These are phyloP conservation scores for Lophura nycthemera DNA, from an alignment of 2,113 vertebrate genomes.

Conservation along the genomic window DNA sequence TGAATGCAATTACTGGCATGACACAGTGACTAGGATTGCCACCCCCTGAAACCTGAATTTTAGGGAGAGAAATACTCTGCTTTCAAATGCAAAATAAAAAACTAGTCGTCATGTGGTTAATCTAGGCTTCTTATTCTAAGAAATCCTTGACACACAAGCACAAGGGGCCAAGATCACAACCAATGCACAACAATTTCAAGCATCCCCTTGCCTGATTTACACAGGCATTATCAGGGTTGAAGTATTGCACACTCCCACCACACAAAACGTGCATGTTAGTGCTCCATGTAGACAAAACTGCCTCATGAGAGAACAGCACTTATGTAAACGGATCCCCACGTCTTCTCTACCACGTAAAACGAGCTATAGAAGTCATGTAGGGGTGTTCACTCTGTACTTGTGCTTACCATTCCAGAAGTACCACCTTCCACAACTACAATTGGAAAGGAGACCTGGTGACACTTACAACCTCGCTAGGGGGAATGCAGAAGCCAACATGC, in stretches of 20 bases:
- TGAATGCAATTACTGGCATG: not conserved
- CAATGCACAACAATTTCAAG: not conserved
- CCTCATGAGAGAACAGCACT: not conserved
- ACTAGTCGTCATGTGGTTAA: not conserved
- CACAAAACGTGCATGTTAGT: not conserved
- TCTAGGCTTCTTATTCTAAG: not conserved
- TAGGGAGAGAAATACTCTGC: not conserved
- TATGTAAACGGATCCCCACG: not conserved
- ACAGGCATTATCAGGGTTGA: not conserved
- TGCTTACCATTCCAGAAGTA: not conserved
- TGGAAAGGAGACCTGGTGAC: not conserved
- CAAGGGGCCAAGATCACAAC: not conserved
- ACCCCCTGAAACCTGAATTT: not conserved
- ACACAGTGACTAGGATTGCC: not conserved
- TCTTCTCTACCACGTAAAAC: not conserved
- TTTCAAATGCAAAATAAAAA: not conserved
- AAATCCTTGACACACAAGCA: not conserved
- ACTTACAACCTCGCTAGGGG: not conserved
- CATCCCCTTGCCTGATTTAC: not conserved
- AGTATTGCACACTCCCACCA: not conserved
- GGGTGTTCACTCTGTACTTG: not conserved
- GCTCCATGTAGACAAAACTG: not conserved
- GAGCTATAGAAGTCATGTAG: not conserved
- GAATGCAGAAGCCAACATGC: not conserved
- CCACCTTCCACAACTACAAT: not conserved